Evolutionary conservation across 2,113 vertebrate species (phyloP).

Genomic region (Cairina moschata): DNA sequence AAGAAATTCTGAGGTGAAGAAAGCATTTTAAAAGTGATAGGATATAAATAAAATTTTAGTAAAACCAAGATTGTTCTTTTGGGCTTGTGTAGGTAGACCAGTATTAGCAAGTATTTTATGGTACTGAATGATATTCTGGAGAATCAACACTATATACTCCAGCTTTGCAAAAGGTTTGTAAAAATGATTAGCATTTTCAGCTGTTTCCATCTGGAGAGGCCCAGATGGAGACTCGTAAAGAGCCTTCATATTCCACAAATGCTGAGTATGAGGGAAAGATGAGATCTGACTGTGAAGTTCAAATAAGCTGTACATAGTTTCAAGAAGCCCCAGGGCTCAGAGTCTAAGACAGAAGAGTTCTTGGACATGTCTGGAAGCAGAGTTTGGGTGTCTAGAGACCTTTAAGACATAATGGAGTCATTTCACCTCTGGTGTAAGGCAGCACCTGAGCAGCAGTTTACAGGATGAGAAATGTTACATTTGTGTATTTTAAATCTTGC

Average conservation of each 20-base stretch:
- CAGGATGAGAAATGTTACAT: not conserved
- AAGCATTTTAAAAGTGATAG: not conserved
- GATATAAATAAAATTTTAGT: not conserved
- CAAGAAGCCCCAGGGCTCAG: not conserved
- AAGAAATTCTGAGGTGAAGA: constrained; percentile 41
- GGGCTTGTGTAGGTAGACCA: not conserved
- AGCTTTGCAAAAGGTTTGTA: not conserved
- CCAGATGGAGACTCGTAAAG: constrained; percentile 1
- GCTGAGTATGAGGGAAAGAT: constrained; percentile 43
- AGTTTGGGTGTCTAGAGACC: not conserved
- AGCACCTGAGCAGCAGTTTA: not conserved
- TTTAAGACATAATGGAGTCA: not conserved
- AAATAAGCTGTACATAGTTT: not conserved
- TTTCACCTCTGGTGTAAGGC: not conserved
- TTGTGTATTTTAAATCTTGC: not conserved
- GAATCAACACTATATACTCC: not conserved
- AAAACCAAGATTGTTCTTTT: not conserved
- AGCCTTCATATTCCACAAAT: not conserved
- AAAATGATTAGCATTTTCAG: not conserved
- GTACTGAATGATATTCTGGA: not conserved
- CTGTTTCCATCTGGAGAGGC: constrained; percentile 6
- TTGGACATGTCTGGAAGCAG: not conserved
- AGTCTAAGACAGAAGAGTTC: not conserved
- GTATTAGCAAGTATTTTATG: constrained; percentile 16
- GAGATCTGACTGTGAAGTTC: not conserved